Conservation (phyloP, 2,113 vertebrate genomes). For the Nannospalax galili region DNA sequence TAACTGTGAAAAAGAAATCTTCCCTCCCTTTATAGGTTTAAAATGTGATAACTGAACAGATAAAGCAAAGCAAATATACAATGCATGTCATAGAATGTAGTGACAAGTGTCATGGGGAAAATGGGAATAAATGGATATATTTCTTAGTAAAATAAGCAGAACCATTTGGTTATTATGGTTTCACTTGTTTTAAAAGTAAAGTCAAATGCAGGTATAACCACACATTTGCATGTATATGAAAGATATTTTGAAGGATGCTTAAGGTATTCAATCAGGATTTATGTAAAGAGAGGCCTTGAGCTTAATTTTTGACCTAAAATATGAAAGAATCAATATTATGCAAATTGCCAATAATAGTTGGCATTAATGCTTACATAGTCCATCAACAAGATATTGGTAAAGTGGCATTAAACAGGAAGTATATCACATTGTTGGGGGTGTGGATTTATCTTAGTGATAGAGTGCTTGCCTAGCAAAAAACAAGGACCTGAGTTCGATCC, state of each 20-base stretch:
- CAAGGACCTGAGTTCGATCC: no score
- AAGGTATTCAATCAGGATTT: background rate
- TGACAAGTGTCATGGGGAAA: conserved; percentile 19
- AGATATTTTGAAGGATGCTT: background rate
- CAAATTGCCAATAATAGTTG: background rate
- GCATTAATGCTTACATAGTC: background rate
- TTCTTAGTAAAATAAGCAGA: background rate
- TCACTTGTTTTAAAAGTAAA: conserved; percentile 13
- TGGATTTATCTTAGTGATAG: no score
- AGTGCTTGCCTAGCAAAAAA: no score
- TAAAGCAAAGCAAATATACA: conserved; percentile 23
- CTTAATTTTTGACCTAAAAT: no score
- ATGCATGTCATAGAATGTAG: background rate
- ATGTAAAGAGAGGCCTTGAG: background rate
- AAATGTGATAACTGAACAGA: background rate
- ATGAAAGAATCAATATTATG: background rate
- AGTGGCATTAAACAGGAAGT: background rate
- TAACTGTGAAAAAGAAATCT: conserved; percentile 5
- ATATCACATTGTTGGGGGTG: background rate
- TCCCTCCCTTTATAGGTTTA: background rate
- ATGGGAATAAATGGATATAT: background rate
- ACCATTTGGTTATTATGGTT: background rate
- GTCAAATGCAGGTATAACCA: background rate
- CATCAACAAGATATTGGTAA: background rate
- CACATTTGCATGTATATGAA: background rate